Evolutionary conservation across 2,888 invertebrate genomes (phyloP), one percentile per base, ranked within the genome.

Genomic region (Noctua pronuba): DNA sequence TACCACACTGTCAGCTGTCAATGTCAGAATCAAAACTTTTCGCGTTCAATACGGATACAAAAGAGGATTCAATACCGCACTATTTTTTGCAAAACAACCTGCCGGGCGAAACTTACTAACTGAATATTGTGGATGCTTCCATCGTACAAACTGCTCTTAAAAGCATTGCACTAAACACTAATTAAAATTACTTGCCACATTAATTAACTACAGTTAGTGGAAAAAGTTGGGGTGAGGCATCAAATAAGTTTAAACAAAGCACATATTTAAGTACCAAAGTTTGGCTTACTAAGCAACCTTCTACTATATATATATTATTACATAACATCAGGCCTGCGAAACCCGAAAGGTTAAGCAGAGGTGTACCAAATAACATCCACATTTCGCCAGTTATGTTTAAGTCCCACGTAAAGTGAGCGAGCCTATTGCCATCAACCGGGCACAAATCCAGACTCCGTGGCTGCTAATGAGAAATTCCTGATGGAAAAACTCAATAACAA

Each of bases 1-100:
- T 71, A 49, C 64, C 64, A 5, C n/a, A 49, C 81, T 46, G 75
- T 64, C 75, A 80, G 41, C n/a, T 74, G 79, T 81, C 81, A 74
- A 81, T 68, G 55, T 65, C 75, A 69, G 64, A 74, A 31, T 81
- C 64, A 55, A 68, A 68, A 74, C 55, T 79, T 74, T 81, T 65
- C 38, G 31, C 13, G 73, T 38, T 52, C 58, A n/a, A 21, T 38
- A 21, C 28, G 24, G 31, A 49, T 69, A 58, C n/a, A 18, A 69
- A 69, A 55, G 55, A 52, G 41, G 58, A 58, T 74, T 74, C 46
- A 44, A 74, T 74, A 74, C 28, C 2, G 0, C 41, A 60, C 16
- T 1, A 16, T 44, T 65, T 71, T 46, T 52, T 44, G 21, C 18
- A 16, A 10, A 71, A 41, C 35, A 71, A 31, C 7, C 4, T 44